Percentiles rank a stretch among this genome's conserved stretches.
Conservation (phyloP, 1,140 invertebrate genomes). For the Probaryconus sp. region DNA sequence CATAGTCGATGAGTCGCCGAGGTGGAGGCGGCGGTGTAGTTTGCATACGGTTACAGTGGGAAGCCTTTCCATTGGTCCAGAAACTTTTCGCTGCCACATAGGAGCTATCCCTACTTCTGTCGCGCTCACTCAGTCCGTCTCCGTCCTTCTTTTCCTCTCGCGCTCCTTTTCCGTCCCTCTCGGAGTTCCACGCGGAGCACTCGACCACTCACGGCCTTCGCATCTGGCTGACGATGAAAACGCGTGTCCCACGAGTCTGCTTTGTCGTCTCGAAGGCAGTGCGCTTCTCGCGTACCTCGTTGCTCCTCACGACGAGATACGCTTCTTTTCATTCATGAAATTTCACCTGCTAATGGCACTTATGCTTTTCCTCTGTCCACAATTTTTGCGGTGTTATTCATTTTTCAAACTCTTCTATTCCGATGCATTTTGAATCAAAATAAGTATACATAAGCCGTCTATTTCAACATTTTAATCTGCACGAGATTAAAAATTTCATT, state of each 20-base stretch:
- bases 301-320: not conserved
- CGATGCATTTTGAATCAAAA: too few relatives aligned
- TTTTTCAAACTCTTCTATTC: too few relatives aligned
- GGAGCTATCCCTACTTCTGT: conserved; percentile 55
- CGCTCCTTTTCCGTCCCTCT: conserved; percentile 50
- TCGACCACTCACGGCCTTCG: conserved; percentile 55
- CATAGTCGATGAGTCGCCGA: conserved; percentile 74
- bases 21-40: conserved; percentile 74
- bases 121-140: conserved; percentile 47
- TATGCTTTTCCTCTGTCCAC: too few relatives aligned
- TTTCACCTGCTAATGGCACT: too few relatives aligned
- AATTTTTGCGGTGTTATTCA: too few relatives aligned
- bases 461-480: too few relatives aligned
- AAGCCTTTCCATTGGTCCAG: conserved; percentile 76
- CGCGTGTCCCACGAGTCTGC: conserved; percentile 39
- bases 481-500: too few relatives aligned
- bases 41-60: conserved; percentile 74
- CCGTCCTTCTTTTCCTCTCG: conserved; percentile 53
- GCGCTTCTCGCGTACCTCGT: conserved; percentile 2
- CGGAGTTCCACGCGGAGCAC: conserved; percentile 32
- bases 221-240: conserved; percentile 48
- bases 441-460: too few relatives aligned
- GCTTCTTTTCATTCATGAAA: not conserved
- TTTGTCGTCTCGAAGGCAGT: conserved; percentile 26
- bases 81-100: conserved; percentile 68